A percentile compares a stretch with the other conserved stretches of the same genome.
Conservation (phyloP, 1,140 invertebrate genomes). For the Nymphalis io region DNA sequence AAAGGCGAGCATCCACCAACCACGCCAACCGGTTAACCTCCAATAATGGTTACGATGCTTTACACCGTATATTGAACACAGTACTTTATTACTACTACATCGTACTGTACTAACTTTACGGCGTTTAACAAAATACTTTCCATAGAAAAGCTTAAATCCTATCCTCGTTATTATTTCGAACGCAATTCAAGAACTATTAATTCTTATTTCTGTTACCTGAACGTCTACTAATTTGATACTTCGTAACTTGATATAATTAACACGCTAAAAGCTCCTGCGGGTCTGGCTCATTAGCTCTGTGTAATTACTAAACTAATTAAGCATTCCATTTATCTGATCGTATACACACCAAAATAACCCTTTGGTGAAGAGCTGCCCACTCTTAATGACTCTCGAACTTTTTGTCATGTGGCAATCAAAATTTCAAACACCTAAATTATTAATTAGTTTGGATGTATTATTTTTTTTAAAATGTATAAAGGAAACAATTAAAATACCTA, state of each 20-base stretch:
- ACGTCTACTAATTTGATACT: slow-evolving; percentile 10
- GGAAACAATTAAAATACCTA: too few species aligned
- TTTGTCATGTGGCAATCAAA: background rate
- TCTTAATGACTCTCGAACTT: background rate
- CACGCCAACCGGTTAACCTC: too few species aligned
- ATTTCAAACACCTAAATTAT: too few species aligned
- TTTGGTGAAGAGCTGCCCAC: background rate
- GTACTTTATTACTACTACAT: too few species aligned
- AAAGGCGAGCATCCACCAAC: too few species aligned
- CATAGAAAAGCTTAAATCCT: too few species aligned
- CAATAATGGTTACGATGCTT: too few species aligned
- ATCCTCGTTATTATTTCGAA: background rate
- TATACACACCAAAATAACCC: slow-evolving; percentile 17
- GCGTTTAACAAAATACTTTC: too few species aligned
- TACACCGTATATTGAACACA: too few species aligned
- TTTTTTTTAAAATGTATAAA: too few species aligned
- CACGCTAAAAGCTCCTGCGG: slow-evolving; percentile 23
- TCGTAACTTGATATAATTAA: slow-evolving; percentile 27
- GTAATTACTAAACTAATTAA: slow-evolving; percentile 36
- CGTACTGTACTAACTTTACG: too few species aligned
- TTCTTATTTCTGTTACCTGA: background rate
- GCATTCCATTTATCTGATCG: slow-evolving; percentile 37
- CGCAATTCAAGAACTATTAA: background rate
- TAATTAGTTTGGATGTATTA: too few species aligned
- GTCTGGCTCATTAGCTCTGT: slow-evolving; percentile 29